Percentiles rank a stretch among this genome's conserved stretches.
phyloP scores from a whole-genome alignment of 2,113 vertebrate species.

The Saguinus imperator region DNA sequence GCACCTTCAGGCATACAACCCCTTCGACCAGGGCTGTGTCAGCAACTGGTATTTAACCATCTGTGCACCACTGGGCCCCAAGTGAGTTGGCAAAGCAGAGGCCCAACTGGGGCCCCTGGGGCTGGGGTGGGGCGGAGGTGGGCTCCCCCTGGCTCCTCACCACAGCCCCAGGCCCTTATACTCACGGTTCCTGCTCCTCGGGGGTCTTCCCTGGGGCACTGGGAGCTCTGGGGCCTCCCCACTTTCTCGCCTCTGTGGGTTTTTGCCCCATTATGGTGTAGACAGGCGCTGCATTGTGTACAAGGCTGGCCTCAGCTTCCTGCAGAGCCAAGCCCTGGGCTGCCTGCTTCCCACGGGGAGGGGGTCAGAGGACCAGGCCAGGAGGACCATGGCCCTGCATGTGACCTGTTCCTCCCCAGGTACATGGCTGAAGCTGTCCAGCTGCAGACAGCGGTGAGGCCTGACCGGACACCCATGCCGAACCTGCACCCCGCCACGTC shows the following conservation, averaged over 20 bases:
- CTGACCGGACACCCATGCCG: not conserved
- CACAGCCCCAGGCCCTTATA: not conserved
- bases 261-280: not conserved
- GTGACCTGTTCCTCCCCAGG: conserved; percentile 47
- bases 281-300: not conserved
- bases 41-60: conserved; percentile 62
- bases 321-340: not conserved
- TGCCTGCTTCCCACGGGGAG: not conserved
- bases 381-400: not conserved
- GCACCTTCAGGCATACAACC: not conserved
- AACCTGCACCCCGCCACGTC: rapidly evolving
- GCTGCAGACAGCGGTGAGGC: conserved; percentile 57
- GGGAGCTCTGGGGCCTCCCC: not conserved
- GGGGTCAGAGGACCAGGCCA: not conserved
- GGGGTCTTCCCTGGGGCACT: not conserved
- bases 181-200: not conserved
- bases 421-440: conserved; percentile 67
- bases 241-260: not conserved
- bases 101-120: not conserved
- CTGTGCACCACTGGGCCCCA: conserved; percentile 56
- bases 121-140: not conserved
- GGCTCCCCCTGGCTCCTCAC: not conserved
- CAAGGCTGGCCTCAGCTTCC: not conserved
- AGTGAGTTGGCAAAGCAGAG: conserved; percentile 64
- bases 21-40: conserved; percentile 61